Base-by-base conservation (phyloP, 2,888 invertebrate species). In the Clistopyga incitator region DNA sequence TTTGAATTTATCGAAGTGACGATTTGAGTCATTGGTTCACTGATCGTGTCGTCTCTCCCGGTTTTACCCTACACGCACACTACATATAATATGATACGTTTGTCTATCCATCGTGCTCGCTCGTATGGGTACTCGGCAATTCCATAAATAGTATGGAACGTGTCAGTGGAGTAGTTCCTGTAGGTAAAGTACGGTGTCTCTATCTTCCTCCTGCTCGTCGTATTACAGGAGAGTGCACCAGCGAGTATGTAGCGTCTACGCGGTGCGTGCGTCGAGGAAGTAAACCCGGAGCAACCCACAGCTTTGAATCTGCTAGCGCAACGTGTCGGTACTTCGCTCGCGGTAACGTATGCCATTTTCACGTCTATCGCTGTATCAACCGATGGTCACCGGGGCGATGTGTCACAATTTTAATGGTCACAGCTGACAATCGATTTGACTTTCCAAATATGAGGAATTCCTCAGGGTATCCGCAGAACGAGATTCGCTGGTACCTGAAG, bases 81-180 rank as follows among this genome's bases (percentile, higher is more conserved):
- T 15, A 15, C n/a, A 18, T 8, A 50, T 50, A 50, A n/a, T 50
- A 50, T 50, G n/a, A 50, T n/a, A n/a, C 18, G n/a, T 50, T 50
- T 6, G 18, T 18, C 50, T 50, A 50, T 18, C n/a, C 18, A 18
- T 50, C n/a, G 50, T 15, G 45, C 45, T 45, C 15, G 45, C 50
- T 50, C 50, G 18, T n/a, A 50, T 50, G 8, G 50, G 50, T 50
- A 50, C 50, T 18, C 50, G 47, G 81, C 67, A 61, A 82, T 82
- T 82, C 81, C 81, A 82, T 82, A 78, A 78, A 78, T 82, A 82
- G 72, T 52, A 45, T 50, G 67, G 77, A 82, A 82, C 81, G 81
- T 82, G 81, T 82, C 72, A 72, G 81, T 72, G 23, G 77, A 82
- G 59, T 71, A 77, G 81, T 82, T 82, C 72, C 81, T 68, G 77